Conservation (phyloP, 2,888 invertebrate genomes). For the Lepidocyrtinus sp. region DNA sequence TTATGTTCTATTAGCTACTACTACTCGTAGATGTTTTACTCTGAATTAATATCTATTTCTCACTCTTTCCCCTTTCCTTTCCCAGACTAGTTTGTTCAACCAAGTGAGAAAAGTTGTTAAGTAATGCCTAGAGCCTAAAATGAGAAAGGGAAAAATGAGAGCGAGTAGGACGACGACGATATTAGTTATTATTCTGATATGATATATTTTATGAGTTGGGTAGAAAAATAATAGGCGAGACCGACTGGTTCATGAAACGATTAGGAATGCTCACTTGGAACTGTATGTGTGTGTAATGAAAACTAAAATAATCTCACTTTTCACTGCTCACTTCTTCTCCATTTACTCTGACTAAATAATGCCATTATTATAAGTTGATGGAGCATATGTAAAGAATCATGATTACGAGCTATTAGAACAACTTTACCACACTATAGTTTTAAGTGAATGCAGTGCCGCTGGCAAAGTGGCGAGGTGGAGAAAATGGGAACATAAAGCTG, state of each 20-base stretch:
- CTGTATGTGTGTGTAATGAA: slow-evolving; percentile 43
- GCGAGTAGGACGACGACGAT: slow-evolving; percentile 16
- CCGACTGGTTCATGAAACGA: slow-evolving; percentile 52
- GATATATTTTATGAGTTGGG: slow-evolving; percentile 43
- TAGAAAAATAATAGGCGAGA: slow-evolving; percentile 38
- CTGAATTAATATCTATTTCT: slow-evolving; percentile 13
- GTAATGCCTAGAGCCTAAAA: slow-evolving; percentile 22
- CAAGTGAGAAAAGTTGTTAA: slow-evolving; percentile 45
- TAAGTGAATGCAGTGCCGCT: neutral
- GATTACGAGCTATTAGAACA: slow-evolving; percentile 34
- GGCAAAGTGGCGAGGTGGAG: too few relatives aligned
- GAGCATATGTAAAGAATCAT: slow-evolving; percentile 55
- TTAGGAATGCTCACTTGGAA: slow-evolving; percentile 44
- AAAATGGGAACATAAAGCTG: too few relatives aligned
- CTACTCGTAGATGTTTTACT: too few relatives aligned
- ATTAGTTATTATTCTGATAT: slow-evolving; percentile 20
- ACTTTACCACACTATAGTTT: slow-evolving; percentile 12
- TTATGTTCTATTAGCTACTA: too few relatives aligned
- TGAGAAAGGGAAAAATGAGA: neutral
- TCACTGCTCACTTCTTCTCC: slow-evolving; percentile 42
- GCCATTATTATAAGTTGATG: slow-evolving; percentile 52
- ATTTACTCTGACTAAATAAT: slow-evolving; percentile 52
- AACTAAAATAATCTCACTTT: slow-evolving; percentile 53
- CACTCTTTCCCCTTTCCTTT: slow-evolving; percentile 9
- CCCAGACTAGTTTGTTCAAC: slow-evolving; percentile 36